Base-by-base conservation (phyloP, 1,140 invertebrate genomes). In the Macrotrachela quadricornifera region DNA sequence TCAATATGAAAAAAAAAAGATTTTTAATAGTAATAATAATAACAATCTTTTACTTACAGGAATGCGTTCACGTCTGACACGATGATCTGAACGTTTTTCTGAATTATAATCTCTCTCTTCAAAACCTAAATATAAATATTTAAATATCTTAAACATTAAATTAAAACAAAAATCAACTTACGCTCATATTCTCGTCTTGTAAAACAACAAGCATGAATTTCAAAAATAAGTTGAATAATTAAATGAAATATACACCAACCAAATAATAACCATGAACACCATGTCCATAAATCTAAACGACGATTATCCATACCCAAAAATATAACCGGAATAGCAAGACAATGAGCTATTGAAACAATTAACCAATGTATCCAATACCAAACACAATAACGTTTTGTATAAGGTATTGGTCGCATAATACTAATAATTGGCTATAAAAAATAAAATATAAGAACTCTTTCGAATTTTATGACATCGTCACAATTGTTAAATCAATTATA, bases 161-260 rank as follows among this genome's bases (percentile, higher is more conserved):
- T 30, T 2, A 30, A 30, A 30, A 30, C 3, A 30, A 30, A n/a
- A n/a, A n/a, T n/a, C n/a, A n/a, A 4, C 21, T 30, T 30, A 30
- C 21, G 21, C 8, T 30, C 21, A 30, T 30, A 30, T 30, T 30
- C 21, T 30, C 21, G 21, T 30, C 21, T 30, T 30, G 21, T 8
- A 30, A 4, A 30, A 46, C 48, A 50, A 40, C 54, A 55, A 50
- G 50, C 45, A 36, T 55, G 54, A n/a, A 55, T 39, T 41, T 50
- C 54, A 8, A 55, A 39, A 42, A 55, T 40, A 8, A 55, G 16
- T 50, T 55, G 48, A 30, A 50, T 45, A 17, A 55, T 51, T 11
- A 55, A 50, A n/a, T 50, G 49, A 50, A 55, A 55, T 39, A 55
- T 55, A 21, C 42, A 44, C 54, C 54, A 55, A 37, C 42, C 41